Evolutionary conservation across 1,140 invertebrate species (phyloP).

Genomic region (Zaprionus ornatus): DNA sequence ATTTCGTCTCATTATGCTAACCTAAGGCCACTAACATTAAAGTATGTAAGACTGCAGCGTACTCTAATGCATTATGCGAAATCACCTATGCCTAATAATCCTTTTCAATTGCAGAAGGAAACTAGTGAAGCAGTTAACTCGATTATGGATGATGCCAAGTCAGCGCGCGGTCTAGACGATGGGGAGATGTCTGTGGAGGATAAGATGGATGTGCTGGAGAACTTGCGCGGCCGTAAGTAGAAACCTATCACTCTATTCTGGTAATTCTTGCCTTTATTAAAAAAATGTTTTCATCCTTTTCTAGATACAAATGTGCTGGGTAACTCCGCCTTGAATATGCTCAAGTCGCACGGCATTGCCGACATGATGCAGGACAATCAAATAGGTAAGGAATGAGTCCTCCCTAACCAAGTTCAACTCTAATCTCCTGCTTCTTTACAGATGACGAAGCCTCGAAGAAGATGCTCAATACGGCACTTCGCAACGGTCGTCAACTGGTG

Average conservation of each 20-base stretch:
- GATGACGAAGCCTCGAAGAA: conserved; percentile 87
- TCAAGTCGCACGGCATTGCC: conserved; percentile 92
- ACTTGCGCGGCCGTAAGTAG: conserved; percentile 60
- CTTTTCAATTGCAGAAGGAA: conserved; percentile 64
- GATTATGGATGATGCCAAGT: conserved; percentile 66
- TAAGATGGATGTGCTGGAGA: conserved; percentile 67
- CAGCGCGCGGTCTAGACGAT: conserved; percentile 31
- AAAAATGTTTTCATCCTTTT: neutral
- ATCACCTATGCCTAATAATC: neutral
- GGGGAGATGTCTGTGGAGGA: conserved; percentile 69
- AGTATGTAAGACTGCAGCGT: conserved; percentile 53
- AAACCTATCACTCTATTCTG: neutral
- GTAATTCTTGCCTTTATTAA: neutral
- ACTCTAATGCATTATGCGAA: neutral
- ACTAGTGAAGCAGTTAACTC: conserved; percentile 82
- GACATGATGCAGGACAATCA: conserved; percentile 87
- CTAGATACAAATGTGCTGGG: conserved; percentile 62
- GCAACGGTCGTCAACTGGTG: conserved; percentile 91
- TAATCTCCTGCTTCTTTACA: conserved; percentile 74
- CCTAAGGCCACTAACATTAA: conserved; percentile 35
- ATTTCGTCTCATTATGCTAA: conserved; percentile 12
- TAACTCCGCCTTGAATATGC: conserved; percentile 85
- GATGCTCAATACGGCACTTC: conserved; percentile 89
- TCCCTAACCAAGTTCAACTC: no score
- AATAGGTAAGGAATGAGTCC: conserved; percentile 8